Conservation (phyloP, 2,797 vertebrate species). For the Lepus townsendii region DNA sequence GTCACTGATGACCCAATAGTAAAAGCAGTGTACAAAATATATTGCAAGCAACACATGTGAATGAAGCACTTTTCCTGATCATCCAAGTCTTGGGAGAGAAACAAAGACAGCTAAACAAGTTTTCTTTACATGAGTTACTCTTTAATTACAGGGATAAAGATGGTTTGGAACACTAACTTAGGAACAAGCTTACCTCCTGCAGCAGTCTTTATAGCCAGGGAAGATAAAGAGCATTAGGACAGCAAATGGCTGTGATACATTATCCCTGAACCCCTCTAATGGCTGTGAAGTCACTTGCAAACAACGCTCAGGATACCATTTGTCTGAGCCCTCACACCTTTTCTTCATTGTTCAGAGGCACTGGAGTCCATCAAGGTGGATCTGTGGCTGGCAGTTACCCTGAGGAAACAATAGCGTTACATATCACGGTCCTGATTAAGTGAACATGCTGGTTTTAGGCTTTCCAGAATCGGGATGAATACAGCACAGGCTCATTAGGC, state of each 20-base stretch:
- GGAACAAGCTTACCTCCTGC: background rate
- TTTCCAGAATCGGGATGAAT: background rate
- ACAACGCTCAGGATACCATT: background rate
- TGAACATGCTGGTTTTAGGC: background rate
- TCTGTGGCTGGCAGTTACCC: background rate
- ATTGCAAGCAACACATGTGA: background rate
- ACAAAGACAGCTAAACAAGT: background rate
- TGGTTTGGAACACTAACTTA: background rate
- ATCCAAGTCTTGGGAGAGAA: background rate
- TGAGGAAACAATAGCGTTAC: background rate
- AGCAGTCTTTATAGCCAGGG: background rate
- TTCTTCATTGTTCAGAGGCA: constrained; percentile 36
- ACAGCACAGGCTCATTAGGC: background rate
- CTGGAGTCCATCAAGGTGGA: background rate
- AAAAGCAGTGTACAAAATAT: background rate
- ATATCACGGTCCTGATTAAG: background rate
- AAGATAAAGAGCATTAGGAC: background rate
- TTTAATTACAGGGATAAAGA: background rate
- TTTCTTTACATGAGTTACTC: background rate
- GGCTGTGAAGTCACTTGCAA: background rate
- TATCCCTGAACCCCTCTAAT: background rate
- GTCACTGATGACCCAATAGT: too few relatives aligned
- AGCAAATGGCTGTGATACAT: fast-evolving
- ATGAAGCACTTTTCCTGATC: background rate
- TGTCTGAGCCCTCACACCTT: background rate